Evolutionary conservation across 2,113 vertebrate species (phyloP).

Genomic region (Laterallus jamaicensis): DNA sequence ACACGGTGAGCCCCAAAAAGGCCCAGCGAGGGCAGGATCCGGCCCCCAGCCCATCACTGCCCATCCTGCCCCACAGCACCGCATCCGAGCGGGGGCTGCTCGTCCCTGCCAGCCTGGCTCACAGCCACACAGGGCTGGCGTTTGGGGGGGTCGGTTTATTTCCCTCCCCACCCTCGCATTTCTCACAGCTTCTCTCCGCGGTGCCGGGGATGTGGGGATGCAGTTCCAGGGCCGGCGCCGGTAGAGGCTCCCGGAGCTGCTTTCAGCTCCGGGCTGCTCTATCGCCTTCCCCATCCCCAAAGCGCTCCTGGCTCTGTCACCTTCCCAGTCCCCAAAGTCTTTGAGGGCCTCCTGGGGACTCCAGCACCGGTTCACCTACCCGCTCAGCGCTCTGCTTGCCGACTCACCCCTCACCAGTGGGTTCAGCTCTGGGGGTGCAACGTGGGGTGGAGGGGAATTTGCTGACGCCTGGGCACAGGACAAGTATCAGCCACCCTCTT

Average conservation of each 20-base stretch:
- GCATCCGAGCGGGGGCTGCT: background rate
- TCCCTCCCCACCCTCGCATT: background rate
- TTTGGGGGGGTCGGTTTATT: background rate
- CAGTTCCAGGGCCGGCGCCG: background rate
- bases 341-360: fast-evolving
- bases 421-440: background rate
- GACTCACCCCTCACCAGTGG: fast-evolving
- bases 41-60: fast-evolving
- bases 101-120: background rate
- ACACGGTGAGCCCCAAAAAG: background rate
- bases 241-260: background rate
- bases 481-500: background rate
- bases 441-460: fast-evolving
- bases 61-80: fast-evolving
- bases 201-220: fast-evolving
- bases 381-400: too few relatives aligned
- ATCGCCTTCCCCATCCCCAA: background rate
- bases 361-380: fast-evolving
- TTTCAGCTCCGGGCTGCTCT: background rate
- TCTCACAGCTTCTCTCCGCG: fast-evolving
- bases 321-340: background rate
- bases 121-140: fast-evolving
- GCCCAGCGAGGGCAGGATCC: background rate
- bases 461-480: background rate
- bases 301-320: background rate